Conservation (phyloP, 2,113 vertebrate genomes). For the Delphinapterus leucas region DNA sequence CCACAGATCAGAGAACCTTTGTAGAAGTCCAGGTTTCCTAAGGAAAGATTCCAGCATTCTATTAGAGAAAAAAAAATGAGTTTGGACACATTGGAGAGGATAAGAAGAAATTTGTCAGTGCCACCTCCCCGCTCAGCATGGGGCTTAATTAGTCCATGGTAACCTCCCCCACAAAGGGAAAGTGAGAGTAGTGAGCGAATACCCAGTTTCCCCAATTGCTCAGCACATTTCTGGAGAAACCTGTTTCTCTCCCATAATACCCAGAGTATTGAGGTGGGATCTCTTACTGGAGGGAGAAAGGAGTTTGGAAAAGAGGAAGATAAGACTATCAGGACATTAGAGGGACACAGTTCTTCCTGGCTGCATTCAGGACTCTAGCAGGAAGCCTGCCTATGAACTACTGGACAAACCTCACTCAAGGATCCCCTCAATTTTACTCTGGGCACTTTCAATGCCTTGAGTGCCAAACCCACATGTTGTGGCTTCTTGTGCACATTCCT, state of each 20-base stretch:
- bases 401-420: neutral
- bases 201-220: neutral
- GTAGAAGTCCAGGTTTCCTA: neutral
- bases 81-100: neutral
- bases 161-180: neutral
- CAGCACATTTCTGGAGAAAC: neutral
- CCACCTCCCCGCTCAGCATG: neutral
- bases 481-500: neutral
- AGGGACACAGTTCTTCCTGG: neutral
- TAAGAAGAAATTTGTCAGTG: neutral
- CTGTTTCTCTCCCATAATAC: neutral
- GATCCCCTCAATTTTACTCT: neutral
- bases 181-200: neutral
- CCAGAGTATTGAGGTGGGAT: neutral
- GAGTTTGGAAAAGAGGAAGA: neutral
- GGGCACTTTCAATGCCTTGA: neutral
- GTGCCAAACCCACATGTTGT: neutral
- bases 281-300: neutral
- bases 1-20: neutral
- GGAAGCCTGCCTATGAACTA: neutral
- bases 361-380: neutral
- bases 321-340: neutral
- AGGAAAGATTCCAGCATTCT: neutral
- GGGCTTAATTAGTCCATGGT: neutral
- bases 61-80: neutral